Base-by-base conservation (phyloP, 2,888 invertebrate genomes). In the Podabrus alpinus region DNA sequence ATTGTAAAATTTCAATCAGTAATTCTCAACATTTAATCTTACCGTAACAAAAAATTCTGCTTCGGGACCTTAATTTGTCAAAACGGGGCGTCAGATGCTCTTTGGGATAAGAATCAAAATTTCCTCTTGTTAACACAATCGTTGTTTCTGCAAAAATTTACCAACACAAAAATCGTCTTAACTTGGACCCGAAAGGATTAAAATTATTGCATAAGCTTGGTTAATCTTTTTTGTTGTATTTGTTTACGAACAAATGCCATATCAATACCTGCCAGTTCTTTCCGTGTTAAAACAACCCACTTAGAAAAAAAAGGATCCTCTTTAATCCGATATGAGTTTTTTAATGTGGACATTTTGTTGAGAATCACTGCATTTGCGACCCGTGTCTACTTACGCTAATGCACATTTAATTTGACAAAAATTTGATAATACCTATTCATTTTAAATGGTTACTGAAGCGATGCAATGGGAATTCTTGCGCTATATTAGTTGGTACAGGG, bases 401-500 rank as follows among this genome's bases (percentile, higher is more conserved):
- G 85, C 85, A 85, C 84, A 85, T 85, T 86, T 85, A 85, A 86
- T 86, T 86, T 86, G 84, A 85, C 85, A 85, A 85, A 86, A 86
- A 86, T 86, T 86, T 84, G 83, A 84, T 86, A 86, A 86, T 86
- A 85, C 85, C 86, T 84, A 84, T 86, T 86, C 86, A 86, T 85
- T 86, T 84, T 81, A 83, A 82, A 81, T 80, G 83, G 80, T 81
- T 81, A 79, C 78, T 73, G 73, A 74, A 79, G 76, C 78, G 80
- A 81, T 67, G 70, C 80, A 82, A 79, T 79, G 81, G 80, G 81
- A 83, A 82, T 83, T 83, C 81, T 83, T 81, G 81, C 79, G 82
- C 80, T 81, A 82, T 83, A 83, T 84, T 84, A 84, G 82, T 82
- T 82, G 81, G 80, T 82, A 81, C 82, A 81, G 81, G 81, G 82